Base-by-base conservation (phyloP, 2,888 invertebrate genomes). In the Sphecodes monilicornis region DNA sequence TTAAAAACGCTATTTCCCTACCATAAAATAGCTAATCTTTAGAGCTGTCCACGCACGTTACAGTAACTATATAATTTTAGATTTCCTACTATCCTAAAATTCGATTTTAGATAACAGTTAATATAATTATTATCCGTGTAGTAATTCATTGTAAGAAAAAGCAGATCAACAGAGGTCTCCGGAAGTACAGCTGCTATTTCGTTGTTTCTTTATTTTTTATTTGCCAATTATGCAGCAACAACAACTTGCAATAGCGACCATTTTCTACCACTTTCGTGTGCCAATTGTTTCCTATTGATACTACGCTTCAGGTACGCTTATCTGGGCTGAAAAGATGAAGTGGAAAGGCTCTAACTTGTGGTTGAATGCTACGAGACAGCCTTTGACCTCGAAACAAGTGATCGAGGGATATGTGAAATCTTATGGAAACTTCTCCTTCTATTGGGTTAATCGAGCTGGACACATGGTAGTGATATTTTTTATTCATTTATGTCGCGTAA, bases 371-470 rank as follows among this genome's bases (percentile, higher is more conserved):
- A 87, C 93, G 0, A 96, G 97, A 73, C 85, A 88, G 0, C 96
- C 96, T 0, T 95, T 98, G 32, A 95, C 96, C 93, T 96, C 96
- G 22, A 93, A 97, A 86, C 95, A 96, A 73, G 94, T 95, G 54
- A 95, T 97, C 60, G 97, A 97, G 93, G 98, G 97, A 22, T 98
- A 97, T 92, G 95, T 96, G 86, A 97, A 98, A 92, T 95, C 96
- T 2, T 96, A 96, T 82, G 96, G 96, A 77, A 97, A 97, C 88
- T 96, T 98, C 74, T 95, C 96, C 74, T 97, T 98, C 94, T 98
- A 97, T 93, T 98, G 97, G 97, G 96, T 98, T 82, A 96, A 97
- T 85, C 95, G 97, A 88, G 97, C 98, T 80, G 98, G 98, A 41
- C 98, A 98, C 92, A 97, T 97, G 96, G 97, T 97, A 95, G 95